Evolutionary conservation across 2,113 vertebrate species (phyloP).

Genomic region (Eulacestoma nigropectus): DNA sequence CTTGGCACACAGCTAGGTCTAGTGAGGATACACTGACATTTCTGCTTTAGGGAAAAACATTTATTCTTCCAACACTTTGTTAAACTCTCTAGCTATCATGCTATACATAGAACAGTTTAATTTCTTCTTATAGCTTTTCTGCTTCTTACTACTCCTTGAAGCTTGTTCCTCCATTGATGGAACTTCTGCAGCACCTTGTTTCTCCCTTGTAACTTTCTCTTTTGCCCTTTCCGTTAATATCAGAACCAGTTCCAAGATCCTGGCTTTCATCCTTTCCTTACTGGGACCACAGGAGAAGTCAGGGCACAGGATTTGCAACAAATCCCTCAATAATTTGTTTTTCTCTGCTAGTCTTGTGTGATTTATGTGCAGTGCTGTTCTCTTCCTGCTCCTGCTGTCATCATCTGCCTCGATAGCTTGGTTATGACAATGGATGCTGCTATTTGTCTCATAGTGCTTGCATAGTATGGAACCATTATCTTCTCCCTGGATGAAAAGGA

Average conservation of each 20-base stretch:
- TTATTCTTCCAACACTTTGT: constrained; percentile 48
- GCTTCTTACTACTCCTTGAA: not conserved
- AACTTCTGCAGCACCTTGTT: constrained; percentile 7
- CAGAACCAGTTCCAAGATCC: not conserved
- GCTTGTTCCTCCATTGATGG: not conserved
- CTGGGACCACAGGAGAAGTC: not conserved
- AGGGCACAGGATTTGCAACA: not conserved
- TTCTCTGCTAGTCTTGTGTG: constrained; percentile 39
- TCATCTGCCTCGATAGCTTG: constrained; percentile 36
- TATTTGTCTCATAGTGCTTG: constrained; percentile 52
- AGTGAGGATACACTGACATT: constrained; percentile 39
- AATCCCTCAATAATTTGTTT: not conserved
- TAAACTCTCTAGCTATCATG: constrained; percentile 11
- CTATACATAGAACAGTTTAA: constrained; percentile 28
- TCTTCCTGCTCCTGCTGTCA: constrained; percentile 52
- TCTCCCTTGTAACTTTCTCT: not conserved
- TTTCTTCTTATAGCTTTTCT: not conserved
- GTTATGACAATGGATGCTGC: constrained; percentile 49
- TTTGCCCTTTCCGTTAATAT: not conserved
- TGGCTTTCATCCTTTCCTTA: not conserved
- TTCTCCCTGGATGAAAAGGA: constrained; percentile 19
- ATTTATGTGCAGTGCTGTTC: constrained; percentile 35
- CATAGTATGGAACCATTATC: constrained; percentile 10
- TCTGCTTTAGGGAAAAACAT: constrained; percentile 51
- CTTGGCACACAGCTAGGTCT: constrained; percentile 19